A percentile compares a stretch with the other conserved stretches of the same genome.
Conservation (phyloP, 2,888 invertebrate genomes). For the Acheta domesticus region DNA sequence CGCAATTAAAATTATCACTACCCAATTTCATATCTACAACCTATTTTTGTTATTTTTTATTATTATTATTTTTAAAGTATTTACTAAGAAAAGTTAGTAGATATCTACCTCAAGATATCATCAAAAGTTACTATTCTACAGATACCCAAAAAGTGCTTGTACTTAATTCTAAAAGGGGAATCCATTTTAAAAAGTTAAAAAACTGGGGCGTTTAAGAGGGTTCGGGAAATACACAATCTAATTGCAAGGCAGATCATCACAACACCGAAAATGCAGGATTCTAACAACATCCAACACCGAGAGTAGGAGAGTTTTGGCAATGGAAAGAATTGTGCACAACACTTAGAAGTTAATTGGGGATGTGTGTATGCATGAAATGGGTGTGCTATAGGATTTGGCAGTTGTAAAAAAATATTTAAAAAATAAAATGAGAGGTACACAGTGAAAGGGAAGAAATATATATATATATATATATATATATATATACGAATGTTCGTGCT, state of each 20-base stretch:
- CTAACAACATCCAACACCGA: conserved; percentile 7
- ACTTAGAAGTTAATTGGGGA: too few relatives aligned
- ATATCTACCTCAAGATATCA: neutral
- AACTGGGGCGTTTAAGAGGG: neutral
- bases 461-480: too few relatives aligned
- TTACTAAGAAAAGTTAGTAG: neutral
- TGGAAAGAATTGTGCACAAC: too few relatives aligned
- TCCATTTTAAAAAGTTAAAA: neutral
- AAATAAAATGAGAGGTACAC: too few relatives aligned
- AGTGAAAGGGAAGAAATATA: too few relatives aligned
- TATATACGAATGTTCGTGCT: too few relatives aligned
- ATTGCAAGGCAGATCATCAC: conserved; percentile 18
- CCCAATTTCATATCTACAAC: neutral
- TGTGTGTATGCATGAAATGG: too few relatives aligned
- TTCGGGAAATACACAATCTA: neutral
- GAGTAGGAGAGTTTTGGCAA: neutral
- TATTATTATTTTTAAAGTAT: neutral
- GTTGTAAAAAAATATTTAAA: too few relatives aligned
- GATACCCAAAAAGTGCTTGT: neutral
- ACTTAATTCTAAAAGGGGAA: neutral
- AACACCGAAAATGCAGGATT: neutral
- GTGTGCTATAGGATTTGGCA: too few relatives aligned
- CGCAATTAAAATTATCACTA: too few relatives aligned
- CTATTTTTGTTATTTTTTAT: neutral
- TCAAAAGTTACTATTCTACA: neutral